Conservation (phyloP, 2,888 invertebrate species). For the Dromius quadrimaculatus region DNA sequence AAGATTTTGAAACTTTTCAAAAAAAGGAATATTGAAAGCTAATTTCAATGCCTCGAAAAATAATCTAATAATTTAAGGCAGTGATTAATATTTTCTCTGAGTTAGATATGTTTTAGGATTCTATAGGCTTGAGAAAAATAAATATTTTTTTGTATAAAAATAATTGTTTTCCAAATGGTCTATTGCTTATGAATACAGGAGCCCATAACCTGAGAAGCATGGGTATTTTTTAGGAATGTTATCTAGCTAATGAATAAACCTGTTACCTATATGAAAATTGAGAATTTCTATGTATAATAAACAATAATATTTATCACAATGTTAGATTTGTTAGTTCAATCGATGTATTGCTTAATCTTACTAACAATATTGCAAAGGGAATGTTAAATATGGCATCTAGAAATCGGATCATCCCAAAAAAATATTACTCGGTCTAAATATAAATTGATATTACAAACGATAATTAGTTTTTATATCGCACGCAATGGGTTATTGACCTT, state of each 20-base stretch:
- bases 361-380: conserved; percentile 30
- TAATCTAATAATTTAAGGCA: conserved; percentile 18
- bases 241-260: conserved; percentile 45
- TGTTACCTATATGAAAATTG: conserved; percentile 45
- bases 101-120: neutral
- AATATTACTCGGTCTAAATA: too few relatives aligned
- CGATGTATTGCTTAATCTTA: conserved; percentile 50
- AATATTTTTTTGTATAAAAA: conserved; percentile 13
- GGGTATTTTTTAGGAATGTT: conserved; percentile 55
- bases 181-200: conserved; percentile 54
- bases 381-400: conserved; percentile 32
- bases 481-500: too few relatives aligned
- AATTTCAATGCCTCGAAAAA: conserved; percentile 15
- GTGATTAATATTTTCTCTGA: conserved; percentile 12
- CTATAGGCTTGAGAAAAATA: conserved; percentile 8
- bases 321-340: conserved; percentile 59
- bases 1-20: neutral
- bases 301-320: conserved; percentile 62
- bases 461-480: too few relatives aligned
- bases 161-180: conserved; percentile 9
- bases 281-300: conserved; percentile 53
- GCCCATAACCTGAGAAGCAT: conserved; percentile 58
- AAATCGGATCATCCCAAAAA: too few relatives aligned
- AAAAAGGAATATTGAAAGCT: conserved; percentile 2
- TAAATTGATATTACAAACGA: too few relatives aligned